Conservation (phyloP, 2,113 vertebrate genomes). For the Gobius niger region DNA sequence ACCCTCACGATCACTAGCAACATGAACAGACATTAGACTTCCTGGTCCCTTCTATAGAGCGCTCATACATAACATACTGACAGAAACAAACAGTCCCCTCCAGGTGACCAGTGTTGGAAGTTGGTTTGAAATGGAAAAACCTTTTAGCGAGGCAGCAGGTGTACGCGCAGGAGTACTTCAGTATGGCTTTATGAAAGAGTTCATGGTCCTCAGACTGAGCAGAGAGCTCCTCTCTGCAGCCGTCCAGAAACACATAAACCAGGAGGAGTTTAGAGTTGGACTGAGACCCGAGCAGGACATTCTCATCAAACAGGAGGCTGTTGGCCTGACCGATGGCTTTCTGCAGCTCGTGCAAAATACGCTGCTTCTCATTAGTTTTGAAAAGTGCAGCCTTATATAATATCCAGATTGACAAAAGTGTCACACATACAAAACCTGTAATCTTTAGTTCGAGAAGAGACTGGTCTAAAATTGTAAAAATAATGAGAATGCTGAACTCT, state of each 20-base stretch:
- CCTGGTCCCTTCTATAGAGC: background rate
- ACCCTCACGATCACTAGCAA: too few relatives aligned
- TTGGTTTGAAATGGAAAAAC: constrained; percentile 37
- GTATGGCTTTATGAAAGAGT: constrained; percentile 50
- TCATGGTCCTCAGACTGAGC: constrained; percentile 39
- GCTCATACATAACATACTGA: constrained; percentile 56
- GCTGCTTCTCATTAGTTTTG: constrained; percentile 10
- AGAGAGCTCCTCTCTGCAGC: constrained; percentile 50
- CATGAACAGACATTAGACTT: too few relatives aligned
- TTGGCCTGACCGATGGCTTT: constrained; percentile 53
- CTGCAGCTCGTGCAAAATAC: constrained; percentile 38
- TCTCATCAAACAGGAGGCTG: constrained; percentile 43
- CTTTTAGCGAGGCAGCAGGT: constrained; percentile 54
- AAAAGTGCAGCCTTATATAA: background rate
- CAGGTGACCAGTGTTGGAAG: constrained; percentile 30
- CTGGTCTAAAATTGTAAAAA: too few relatives aligned
- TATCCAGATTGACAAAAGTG: background rate
- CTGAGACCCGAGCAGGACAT: constrained; percentile 51
- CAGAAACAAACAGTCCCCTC: constrained; percentile 67
- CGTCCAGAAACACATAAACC: constrained; percentile 51
- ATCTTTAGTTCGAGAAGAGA: too few relatives aligned
- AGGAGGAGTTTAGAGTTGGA: constrained; percentile 48
- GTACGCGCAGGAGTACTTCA: constrained; percentile 56
- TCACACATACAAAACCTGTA: too few relatives aligned
- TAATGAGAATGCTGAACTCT: too few relatives aligned